These are phyloP conservation scores for Manduca sexta DNA, from an alignment of 1,140 invertebrate genomes.

Conservation along the genomic window DNA sequence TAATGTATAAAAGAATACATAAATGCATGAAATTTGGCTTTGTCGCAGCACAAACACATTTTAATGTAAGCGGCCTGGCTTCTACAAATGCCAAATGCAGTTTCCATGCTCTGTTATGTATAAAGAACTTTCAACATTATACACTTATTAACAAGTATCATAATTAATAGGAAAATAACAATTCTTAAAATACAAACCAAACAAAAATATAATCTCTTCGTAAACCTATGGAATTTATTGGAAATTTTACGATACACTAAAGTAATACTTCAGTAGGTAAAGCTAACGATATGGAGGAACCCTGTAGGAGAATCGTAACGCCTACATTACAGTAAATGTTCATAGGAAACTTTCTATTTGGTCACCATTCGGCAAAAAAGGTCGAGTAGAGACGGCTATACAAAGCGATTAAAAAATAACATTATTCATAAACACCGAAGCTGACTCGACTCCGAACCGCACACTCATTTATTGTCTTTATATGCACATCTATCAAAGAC, in stretches of 20 bases:
- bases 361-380: slow-evolving; percentile 56
- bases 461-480: slow-evolving; percentile 44
- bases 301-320: slow-evolving; percentile 63
- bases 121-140: slow-evolving; percentile 1
- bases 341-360: slow-evolving; percentile 54
- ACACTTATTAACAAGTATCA: slow-evolving; percentile 4
- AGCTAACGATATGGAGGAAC: slow-evolving; percentile 72
- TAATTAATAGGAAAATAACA: not conserved
- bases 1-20: slow-evolving; percentile 1
- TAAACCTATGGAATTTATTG: slow-evolving; percentile 63
- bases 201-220: slow-evolving; percentile 35
- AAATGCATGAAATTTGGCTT: slow-evolving; percentile 1
- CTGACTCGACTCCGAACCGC: slow-evolving; percentile 40
- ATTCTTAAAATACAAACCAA: slow-evolving; percentile 16
- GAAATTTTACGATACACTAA: slow-evolving; percentile 50
- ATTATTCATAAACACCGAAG: slow-evolving; percentile 33
- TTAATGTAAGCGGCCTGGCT: not conserved
- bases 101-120: not conserved
- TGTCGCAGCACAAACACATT: not conserved
- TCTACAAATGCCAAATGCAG: not conserved
- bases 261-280: slow-evolving; percentile 63
- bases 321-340: slow-evolving; percentile 44
- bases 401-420: slow-evolving; percentile 47
- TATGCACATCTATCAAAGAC: slow-evolving; percentile 19
- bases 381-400: slow-evolving; percentile 35